Percentiles rank a stretch among this genome's conserved stretches.
Conservation (phyloP, 2,797 vertebrate genomes). For the Sibirionetta formosa region DNA sequence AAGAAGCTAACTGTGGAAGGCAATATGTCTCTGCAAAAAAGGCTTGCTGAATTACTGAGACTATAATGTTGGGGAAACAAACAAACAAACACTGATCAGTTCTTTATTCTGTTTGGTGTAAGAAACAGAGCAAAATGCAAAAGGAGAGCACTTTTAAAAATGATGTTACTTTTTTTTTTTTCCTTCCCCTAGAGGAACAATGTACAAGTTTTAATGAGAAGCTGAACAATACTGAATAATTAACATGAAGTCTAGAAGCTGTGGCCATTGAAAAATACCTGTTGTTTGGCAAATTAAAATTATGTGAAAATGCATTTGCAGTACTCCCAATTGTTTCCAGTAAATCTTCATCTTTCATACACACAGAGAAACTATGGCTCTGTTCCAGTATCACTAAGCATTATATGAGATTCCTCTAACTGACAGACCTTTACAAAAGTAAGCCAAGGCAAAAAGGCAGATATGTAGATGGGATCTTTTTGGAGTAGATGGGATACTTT, state of each 20-base stretch:
- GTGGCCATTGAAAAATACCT: background rate
- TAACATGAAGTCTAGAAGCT: background rate
- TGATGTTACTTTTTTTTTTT: background rate
- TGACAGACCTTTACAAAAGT: background rate
- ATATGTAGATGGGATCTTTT: background rate
- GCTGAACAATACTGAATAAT: background rate
- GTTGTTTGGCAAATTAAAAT: background rate
- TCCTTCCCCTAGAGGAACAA: background rate
- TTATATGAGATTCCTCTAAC: background rate
- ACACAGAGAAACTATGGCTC: background rate
- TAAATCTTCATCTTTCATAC: background rate
- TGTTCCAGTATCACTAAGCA: rapidly evolving
- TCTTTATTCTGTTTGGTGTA: background rate
- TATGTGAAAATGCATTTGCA: background rate
- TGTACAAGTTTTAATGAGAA: background rate
- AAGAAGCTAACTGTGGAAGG: background rate
- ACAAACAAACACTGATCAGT: background rate
- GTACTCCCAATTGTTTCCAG: background rate
- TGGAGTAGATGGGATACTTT: background rate
- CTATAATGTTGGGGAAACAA: background rate
- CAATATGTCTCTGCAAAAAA: background rate
- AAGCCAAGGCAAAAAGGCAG: background rate
- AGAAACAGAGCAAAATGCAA: background rate
- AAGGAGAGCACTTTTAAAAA: background rate
- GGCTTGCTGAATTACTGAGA: background rate